Conservation (phyloP, 2,888 invertebrate species). For the Chaetogeoica ovagalla region DNA sequence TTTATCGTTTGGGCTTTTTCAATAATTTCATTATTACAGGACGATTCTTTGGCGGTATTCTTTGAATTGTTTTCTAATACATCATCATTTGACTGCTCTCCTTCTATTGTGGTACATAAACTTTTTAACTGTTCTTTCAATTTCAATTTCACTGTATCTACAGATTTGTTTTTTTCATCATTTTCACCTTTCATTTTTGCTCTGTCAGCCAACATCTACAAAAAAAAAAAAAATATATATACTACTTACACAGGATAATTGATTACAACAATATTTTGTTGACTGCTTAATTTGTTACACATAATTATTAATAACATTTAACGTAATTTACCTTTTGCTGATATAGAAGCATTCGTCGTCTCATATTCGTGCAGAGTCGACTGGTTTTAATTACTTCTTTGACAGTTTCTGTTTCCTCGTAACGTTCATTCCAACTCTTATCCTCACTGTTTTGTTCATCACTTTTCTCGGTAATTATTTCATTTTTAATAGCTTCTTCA, state of each 20-base stretch:
- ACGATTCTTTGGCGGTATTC: not conserved
- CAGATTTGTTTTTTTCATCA: not conserved
- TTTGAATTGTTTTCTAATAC: not conserved
- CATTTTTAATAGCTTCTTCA: conserved; percentile 40
- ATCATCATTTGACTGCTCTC: not conserved
- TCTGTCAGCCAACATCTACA: conserved; percentile 42
- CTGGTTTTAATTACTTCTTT: conserved; percentile 57
- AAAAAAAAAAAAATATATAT: not conserved
- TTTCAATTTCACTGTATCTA: conserved; percentile 23
- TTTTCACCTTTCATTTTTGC: conserved; percentile 35
- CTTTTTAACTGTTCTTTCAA: conserved; percentile 32
- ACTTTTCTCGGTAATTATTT: conserved; percentile 22
- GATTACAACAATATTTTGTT: not conserved
- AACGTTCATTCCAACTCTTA: conserved; percentile 54
- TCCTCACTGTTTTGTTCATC: conserved; percentile 15
- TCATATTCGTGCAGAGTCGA: conserved; percentile 57
- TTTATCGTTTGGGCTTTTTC: not conserved
- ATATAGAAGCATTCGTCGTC: conserved; percentile 55
- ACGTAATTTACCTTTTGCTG: conserved; percentile 40
- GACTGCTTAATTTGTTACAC: too few relatives aligned
- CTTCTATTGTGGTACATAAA: not conserved
- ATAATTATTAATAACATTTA: not conserved
- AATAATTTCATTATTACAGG: not conserved
- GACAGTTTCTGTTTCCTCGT: conserved; percentile 56
- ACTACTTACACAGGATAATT: not conserved